These are phyloP conservation scores for Lampris incognitus DNA, from an alignment of 2,113 vertebrate genomes.

Conservation along the genomic window DNA sequence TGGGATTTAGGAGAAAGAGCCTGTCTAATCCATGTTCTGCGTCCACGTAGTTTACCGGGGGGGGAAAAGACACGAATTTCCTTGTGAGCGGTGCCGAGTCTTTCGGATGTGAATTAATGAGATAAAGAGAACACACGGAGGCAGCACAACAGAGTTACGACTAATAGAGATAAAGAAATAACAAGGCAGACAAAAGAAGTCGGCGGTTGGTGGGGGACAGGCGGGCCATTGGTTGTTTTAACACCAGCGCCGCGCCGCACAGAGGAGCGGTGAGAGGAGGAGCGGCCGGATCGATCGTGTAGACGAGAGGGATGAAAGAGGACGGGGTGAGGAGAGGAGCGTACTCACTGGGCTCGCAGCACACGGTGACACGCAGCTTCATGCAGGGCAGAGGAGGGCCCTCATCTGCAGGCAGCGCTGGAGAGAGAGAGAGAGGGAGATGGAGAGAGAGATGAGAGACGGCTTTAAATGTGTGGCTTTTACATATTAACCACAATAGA, in stretches of 20 bases:
- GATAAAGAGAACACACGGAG: neutral
- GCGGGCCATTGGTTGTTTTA: neutral
- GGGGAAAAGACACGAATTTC: neutral
- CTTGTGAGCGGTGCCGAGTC: neutral
- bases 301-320: conserved; percentile 56
- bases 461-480: conserved; percentile 37
- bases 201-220: neutral
- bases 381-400: conserved; percentile 82
- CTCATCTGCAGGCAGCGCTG: conserved; percentile 81
- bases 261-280: conserved; percentile 54
- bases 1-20: conserved; percentile 1
- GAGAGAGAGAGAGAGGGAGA: conserved; percentile 35
- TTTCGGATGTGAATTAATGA: too few species aligned
- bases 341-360: conserved; percentile 81
- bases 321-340: conserved; percentile 61
- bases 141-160: neutral
- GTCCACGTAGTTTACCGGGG: neutral
- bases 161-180: neutral
- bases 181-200: conserved; percentile 1
- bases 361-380: conserved; percentile 82
- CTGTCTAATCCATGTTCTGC: conserved; percentile 16
- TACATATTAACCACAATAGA: conserved; percentile 33
- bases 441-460: conserved; percentile 14
- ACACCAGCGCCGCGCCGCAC: conserved; percentile 22
- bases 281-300: conserved; percentile 51